Conservation (phyloP, 2,888 invertebrate genomes). For the Ophioninae sp. region DNA sequence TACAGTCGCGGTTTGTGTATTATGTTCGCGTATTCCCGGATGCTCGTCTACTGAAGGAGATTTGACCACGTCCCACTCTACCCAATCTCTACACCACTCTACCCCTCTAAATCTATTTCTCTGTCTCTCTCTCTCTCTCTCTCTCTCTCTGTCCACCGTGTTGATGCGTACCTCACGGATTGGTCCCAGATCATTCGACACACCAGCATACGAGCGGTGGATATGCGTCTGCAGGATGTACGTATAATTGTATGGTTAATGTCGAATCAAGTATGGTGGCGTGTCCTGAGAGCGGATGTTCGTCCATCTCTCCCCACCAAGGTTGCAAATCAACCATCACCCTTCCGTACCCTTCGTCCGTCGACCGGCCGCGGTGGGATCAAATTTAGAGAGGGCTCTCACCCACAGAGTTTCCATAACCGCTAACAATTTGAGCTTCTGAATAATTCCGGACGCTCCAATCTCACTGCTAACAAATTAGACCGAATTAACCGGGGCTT, state of each 20-base stretch:
- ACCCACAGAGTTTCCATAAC: constrained; percentile 75
- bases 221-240: constrained; percentile 64
- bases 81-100: not conserved
- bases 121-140: constrained; percentile 31
- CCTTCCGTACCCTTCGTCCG: constrained; percentile 51
- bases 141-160: constrained; percentile 26
- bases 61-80: constrained; percentile 50
- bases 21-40: constrained; percentile 55
- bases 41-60: constrained; percentile 59
- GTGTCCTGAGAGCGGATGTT: constrained; percentile 51
- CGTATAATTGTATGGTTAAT: constrained; percentile 78
- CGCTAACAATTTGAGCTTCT: constrained; percentile 79
- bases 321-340: constrained; percentile 29
- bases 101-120: constrained; percentile 25
- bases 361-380: constrained; percentile 52
- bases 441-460: constrained; percentile 79
- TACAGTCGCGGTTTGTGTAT: constrained; percentile 45
- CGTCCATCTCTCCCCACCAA: constrained; percentile 58
- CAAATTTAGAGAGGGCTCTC: constrained; percentile 54
- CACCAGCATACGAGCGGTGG: constrained; percentile 14
- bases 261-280: constrained; percentile 75
- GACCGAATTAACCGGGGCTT: constrained; percentile 77
- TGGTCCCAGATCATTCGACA: constrained; percentile 36
- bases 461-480: constrained; percentile 80
- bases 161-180: constrained; percentile 8